phyloP scores from a whole-genome alignment of 2,888 invertebrate genomes.

The Steromphala cineraria region DNA sequence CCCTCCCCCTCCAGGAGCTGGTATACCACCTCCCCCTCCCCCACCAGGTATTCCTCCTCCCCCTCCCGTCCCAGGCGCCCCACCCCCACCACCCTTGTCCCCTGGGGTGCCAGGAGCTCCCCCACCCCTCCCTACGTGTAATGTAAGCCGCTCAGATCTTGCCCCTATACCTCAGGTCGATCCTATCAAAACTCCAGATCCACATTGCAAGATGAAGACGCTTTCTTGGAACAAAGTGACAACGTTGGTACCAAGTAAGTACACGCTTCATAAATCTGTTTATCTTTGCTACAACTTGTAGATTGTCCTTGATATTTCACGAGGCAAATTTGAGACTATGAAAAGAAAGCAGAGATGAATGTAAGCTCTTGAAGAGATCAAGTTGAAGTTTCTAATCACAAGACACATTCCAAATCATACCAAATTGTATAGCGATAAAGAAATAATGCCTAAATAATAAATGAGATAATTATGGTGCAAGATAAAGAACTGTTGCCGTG shows the following conservation, averaged over 20 bases:
- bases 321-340: too few relatives aligned
- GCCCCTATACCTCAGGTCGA: conserved; percentile 39
- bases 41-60: conserved; percentile 42
- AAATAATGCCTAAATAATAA: too few relatives aligned
- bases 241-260: conserved; percentile 59
- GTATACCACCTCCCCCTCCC: conserved; percentile 30
- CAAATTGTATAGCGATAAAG: too few relatives aligned
- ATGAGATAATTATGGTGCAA: too few relatives aligned
- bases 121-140: conserved; percentile 28
- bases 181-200: conserved; percentile 86
- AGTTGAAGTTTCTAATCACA: too few relatives aligned
- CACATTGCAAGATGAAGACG: conserved; percentile 96
- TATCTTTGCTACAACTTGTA: too few relatives aligned
- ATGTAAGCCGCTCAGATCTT: background rate
- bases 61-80: conserved; percentile 28
- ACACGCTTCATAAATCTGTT: too few relatives aligned
- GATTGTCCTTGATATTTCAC: too few relatives aligned
- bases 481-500: too few relatives aligned
- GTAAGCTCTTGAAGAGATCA: too few relatives aligned
- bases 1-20: conserved; percentile 39
- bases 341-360: too few relatives aligned
- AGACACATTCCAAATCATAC: too few relatives aligned
- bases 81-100: conserved; percentile 43
- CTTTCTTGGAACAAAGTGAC: conserved; percentile 99
- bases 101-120: conserved; percentile 38